These are phyloP conservation scores for Aquatica leii DNA, from an alignment of 2,888 invertebrate species.

Conservation along the genomic window DNA sequence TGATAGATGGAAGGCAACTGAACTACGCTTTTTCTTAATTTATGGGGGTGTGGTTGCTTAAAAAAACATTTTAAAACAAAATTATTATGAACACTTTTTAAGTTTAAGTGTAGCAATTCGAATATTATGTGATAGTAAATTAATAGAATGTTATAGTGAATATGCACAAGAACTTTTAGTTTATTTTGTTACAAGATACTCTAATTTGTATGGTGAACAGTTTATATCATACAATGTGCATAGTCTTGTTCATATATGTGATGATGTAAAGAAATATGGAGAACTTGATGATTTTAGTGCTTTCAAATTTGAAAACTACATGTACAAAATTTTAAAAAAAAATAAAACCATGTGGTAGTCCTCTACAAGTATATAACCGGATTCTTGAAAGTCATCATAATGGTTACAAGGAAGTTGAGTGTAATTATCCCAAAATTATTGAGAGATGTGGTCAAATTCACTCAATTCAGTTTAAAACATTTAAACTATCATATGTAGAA, in stretches of 20 bases:
- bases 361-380: conserved; percentile 1
- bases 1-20: too few species aligned
- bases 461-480: not conserved
- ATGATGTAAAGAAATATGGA: conserved; percentile 2
- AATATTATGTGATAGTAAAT: not conserved
- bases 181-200: conserved; percentile 2
- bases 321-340: conserved; percentile 1
- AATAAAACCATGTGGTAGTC: not conserved
- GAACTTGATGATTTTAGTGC: conserved; percentile 1
- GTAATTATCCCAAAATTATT: not conserved
- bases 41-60: not conserved
- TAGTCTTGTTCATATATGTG: conserved; percentile 1
- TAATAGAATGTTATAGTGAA: not conserved
- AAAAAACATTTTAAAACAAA: not conserved
- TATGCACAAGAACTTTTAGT: not conserved
- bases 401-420: not conserved
- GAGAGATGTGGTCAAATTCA: not conserved
- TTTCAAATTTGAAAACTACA: conserved; percentile 10
- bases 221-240: conserved; percentile 4
- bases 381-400: not conserved
- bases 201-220: not conserved
- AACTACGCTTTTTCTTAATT: not conserved
- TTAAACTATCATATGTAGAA: not conserved
- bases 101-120: not conserved
- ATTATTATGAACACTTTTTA: not conserved